Base-by-base conservation (phyloP, 2,797 vertebrate genomes). In the Rhyacichthys aspro region DNA sequence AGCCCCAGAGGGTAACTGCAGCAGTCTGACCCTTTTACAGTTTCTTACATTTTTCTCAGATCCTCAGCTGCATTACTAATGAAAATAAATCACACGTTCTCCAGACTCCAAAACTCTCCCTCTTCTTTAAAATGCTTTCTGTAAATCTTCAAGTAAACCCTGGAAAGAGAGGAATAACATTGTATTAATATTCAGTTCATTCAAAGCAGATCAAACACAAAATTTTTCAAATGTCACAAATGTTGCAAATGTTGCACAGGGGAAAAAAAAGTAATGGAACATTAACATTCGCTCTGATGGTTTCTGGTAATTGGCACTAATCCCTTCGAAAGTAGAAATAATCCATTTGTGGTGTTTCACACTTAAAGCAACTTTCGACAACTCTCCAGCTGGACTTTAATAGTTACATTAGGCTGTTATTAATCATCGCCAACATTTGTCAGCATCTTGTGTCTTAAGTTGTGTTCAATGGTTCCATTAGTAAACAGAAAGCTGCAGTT, bases 101-200 rank as follows among this genome's bases (percentile, higher is more conserved):
- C 47, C 36, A 57, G 63, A 64, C 57, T 38, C 59, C 47, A 33
- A 57, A 65, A 64, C 57, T 38, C 59, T 65, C 53, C 38, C 74
- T 52, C 59, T 61, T 63, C 67, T 72, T 78, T 68, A 71, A 63
- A 70, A 42, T 55, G 50, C 19, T 63, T 45, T 34, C 48, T 62
- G 55, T 76, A 65, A 64, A 61, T 88, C 86, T 86, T 91, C 88
- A 92, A 74, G 77, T 80, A 63, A 88, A 90, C 58, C 84, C 93
- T 93, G 88, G 61, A 87, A 90, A 59, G 82, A 64, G 86, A 73
- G 78, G 70, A 11, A 28, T 57, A 58, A 82, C 42, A 79, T 8
- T 10, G 15, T 42, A 70, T 86, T 66, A 80, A 57, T 70, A 68
- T 74, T 87, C 19, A 78, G 67, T 74, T 87, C 19, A 78, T 32